Conservation (phyloP, 2,888 invertebrate genomes). For the Hemaris fuciformis region DNA sequence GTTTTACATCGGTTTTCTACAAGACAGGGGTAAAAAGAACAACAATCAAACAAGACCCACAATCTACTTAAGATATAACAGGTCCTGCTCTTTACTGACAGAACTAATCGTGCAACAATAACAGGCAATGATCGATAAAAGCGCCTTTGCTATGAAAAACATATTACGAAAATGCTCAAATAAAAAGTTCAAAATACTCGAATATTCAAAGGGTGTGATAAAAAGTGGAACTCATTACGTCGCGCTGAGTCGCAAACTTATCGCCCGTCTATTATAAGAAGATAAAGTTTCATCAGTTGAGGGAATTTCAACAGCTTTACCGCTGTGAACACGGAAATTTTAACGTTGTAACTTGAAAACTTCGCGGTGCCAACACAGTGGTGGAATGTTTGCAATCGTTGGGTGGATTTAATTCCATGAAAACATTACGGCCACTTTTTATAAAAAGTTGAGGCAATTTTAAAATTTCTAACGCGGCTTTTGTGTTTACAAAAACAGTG, state of each 20-base stretch:
- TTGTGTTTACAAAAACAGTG: background rate
- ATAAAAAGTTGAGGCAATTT: background rate
- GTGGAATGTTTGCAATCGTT: background rate
- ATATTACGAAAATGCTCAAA: background rate
- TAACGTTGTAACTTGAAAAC: conserved; percentile 15
- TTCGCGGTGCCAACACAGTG: background rate
- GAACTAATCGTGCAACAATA: too few relatives aligned
- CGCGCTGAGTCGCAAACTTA: background rate
- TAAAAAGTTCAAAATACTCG: background rate
- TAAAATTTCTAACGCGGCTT: background rate
- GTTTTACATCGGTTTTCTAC: too few relatives aligned
- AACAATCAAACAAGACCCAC: too few relatives aligned
- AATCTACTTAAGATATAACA: too few relatives aligned
- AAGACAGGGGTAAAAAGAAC: too few relatives aligned
- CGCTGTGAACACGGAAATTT: background rate
- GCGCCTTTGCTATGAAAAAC: too few relatives aligned
- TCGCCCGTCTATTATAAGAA: conserved; percentile 22
- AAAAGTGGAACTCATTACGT: background rate
- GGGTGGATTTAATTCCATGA: background rate
- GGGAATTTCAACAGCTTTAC: conserved; percentile 24
- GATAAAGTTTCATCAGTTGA: conserved; percentile 28
- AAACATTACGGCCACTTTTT: background rate
- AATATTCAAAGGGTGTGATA: background rate
- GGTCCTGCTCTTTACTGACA: too few relatives aligned
- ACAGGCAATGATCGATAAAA: too few relatives aligned